Evolutionary conservation across 1,140 invertebrate species (phyloP), one percentile per base, ranked within the genome.

Genomic region (Sipha flava): DNA sequence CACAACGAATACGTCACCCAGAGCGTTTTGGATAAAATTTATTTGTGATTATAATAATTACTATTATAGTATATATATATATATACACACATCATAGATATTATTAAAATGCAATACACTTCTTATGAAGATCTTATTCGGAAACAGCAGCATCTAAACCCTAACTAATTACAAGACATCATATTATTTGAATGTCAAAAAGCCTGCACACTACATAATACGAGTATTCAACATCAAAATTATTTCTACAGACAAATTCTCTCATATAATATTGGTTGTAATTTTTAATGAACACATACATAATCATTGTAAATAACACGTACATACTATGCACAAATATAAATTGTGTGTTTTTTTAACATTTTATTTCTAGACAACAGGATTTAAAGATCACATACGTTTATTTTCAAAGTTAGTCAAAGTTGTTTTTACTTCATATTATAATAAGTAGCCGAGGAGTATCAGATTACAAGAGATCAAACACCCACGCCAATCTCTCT

Each of bases 391-490:
- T 64, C 9, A 21, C 10, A 16, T 23, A 66, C n/a, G 10, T 59
- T 37, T 23, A 66, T 43, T 23, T 43, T 21, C 1, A 43, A 43
- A 66, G 34, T 66, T 43, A 43, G n/a, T 23, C 34, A 43, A 66
- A 43, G 64, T 40, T 66, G 12, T 43, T 43, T 66, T 43, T 66
- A 72, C 49, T 34, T 52, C 45, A 31, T 75, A 75, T 54, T 54
- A 45, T 9, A 52, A 75, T 75, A 52, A 54, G 72, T 52, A 75
- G 45, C 72, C 18, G n/a, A 37, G 31, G n/a, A 52, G 49, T 75
- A 75, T 75, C 47, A 54, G 29, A 75, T 75, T 75, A 75, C 72
- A 54, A 21, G 72, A 75, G 72, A 75, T 52, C 68, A 72, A 72
- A 45, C 45, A 18, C 72, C 72, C 47, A 75, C 47, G n/a, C 29